Evolutionary conservation across 2,888 invertebrate species (phyloP), one percentile per base, ranked within the genome.

Genomic region (Orthosia incerta): DNA sequence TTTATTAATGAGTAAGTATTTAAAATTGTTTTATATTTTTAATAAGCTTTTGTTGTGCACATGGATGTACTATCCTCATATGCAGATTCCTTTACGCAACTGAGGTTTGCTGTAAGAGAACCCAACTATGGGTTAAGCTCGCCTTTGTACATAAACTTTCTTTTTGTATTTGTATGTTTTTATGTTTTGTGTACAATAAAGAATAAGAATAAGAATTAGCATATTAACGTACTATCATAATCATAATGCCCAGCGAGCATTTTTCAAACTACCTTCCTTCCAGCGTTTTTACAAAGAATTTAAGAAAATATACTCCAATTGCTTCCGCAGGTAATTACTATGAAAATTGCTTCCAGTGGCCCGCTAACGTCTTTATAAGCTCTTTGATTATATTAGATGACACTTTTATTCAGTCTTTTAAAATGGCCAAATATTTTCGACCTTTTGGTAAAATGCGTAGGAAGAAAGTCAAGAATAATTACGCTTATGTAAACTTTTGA

Each of bases 331-430:
- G 86, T 86, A 87, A 87, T 87, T 86, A 86, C 80, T 77, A 77
- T 59, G 86, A 80, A 83, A 86, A 87, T 83, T 85, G 79, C 86
- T 85, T 87, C 79, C 81, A 75, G 76, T 74, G 63, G 74, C 74
- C 66, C 74, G 80, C 82, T 86, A 86, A 87, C 79, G 78, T 82
- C 74, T 87, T 83, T 86, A 86, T 86, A 86, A 86, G 84, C 87
- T 81, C 71, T 77, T 74, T 85, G 87, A 87, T 86, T 85, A 83
- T 76, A 80, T 87, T 80, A 80, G 65, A 79, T 76, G 86, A 78
- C 83, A 85, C 75, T 80, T 87, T 87, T 85, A 74, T 80, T 74
- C 61, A 20, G 56, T 51, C 72, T 67, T n/a, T 45, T 68, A 72
- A 74, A 85, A 73, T 71, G 66, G 20, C 59, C 67, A 71, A 79